Evolutionary conservation across 2,797 vertebrate genomes (phyloP), one percentile per base, ranked within the genome.

Genomic region (Gymnoscopelus microlampas): DNA sequence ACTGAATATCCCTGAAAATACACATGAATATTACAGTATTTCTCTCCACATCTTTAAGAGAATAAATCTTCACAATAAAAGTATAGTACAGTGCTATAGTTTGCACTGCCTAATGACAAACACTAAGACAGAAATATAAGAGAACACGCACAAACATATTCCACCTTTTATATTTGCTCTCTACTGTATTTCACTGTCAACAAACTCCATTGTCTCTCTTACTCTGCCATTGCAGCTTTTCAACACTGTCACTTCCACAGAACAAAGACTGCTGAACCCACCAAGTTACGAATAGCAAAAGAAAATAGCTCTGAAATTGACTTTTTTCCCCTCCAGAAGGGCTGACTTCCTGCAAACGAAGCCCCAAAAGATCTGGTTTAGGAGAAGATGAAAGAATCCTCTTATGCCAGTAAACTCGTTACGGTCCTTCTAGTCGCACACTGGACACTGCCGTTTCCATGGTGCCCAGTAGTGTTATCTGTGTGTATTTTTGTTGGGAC

Each of bases 321-420:
- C 74, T 83, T 90, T 85, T 81, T 50, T 60, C 26, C 69, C 67
- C 32, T 71, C 68, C 64, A 86, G 87, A 88, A 91, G 72, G 76
- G 88, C 88, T 90, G 90, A 92, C 86, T 85, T 87, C 77, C 70
- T 86, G 73, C 78, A 81, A 35, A 59, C 32, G 19, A 19, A 68
- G 49, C 29, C 8, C 39, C 53, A 65, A 68, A 77, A 84, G 89
- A 83, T 77, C 86, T 86, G 81, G 81, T 83, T 76, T 78, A 78
- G 65, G 57, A 81, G 79, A 79, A 80, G 79, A 89, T 86, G 74
- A 91, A 88, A 90, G 88, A 90, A 91, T 91, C 89, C 86, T 91
- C 86, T 93, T 90, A 92, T 92, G 89, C 91, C 88, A 84, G 89
- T 90, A 85, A 91, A 90, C 77, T 88, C 72, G 78, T 91, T 91